Evolutionary conservation across 2,113 vertebrate genomes (phyloP), one percentile per base, ranked within the genome.

Genomic region (Anolis carolinensis): DNA sequence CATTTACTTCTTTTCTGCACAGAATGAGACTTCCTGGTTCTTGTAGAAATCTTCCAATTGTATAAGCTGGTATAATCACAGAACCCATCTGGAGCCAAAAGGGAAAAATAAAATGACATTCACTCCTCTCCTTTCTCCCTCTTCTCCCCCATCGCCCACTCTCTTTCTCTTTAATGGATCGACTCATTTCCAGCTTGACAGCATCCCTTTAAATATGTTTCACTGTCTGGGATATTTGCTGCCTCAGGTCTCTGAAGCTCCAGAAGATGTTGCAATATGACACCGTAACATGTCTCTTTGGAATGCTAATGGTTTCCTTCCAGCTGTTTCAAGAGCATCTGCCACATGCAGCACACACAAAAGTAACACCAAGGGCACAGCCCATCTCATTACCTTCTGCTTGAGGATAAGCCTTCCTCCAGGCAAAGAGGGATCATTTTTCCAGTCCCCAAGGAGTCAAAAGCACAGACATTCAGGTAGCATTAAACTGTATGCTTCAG

Each of bases 231-330:
- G 34, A 63, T 85, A 55, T 65, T 85, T 82, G 89, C 92, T 93
- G 48, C 50, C 63, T 81, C 62, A 85, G 87, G 36, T 89, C 71
- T 91, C 18, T 27, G 87, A 93, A 86, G 52, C 52, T 90, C 52
- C 87, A 87, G 48, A 44, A 4, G 79, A 73, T 21, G 21, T 52
- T 87, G 81, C 78, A 76, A 36, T 91, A 62, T 62, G 86, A 87
- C 78, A 77, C 36, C 89, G 8, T 86, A 91, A 76, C 67, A 65
- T 36, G 23, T 30, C 18, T 90, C 76, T 95, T 85, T 88, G 71
- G 32, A 84, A 90, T 89, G 55, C 21, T 87, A 90, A 86, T 92
- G 81, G n/a, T 89, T 93, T 93, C 62, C 79, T 95, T 87, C 79
- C 82, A 93, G 85, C 86, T 92, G 52, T 84, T 92, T 59, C 23